Percentiles rank a stretch among this genome's conserved stretches.
Conservation (phyloP, 2,888 invertebrate species). For the Limenitis camilla region DNA sequence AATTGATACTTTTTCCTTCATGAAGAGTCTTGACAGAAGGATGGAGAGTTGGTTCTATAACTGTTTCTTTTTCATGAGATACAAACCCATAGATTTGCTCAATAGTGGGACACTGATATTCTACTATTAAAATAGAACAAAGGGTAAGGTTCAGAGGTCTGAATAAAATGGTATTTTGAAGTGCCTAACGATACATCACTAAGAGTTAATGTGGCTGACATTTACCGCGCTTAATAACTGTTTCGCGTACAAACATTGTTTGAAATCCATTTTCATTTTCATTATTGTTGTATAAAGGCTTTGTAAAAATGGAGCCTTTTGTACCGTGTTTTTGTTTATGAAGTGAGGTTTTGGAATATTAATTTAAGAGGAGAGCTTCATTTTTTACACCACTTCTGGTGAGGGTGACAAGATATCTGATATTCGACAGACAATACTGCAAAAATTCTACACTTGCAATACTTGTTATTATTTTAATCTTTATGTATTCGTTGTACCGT, state of each 20-base stretch:
- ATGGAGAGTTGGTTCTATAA: no score
- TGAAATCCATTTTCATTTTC: conserved; percentile 27
- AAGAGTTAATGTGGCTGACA: conserved; percentile 13
- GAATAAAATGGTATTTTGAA: conserved; percentile 4
- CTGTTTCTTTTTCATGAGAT: no score
- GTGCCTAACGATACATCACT: conserved; percentile 12
- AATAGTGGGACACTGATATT: no score
- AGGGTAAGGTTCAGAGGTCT: background rate
- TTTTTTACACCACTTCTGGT: conserved; percentile 3
- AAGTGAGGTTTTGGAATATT: conserved; percentile 19
- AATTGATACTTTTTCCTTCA: no score
- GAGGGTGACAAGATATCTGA: no score
- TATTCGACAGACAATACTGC: no score
- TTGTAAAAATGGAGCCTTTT: conserved; percentile 20
- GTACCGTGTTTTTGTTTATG: conserved; percentile 19
- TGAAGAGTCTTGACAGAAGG: no score
- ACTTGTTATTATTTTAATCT: no score
- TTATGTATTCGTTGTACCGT: no score
- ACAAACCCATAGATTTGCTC: no score
- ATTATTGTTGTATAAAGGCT: conserved; percentile 26
- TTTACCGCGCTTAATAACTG: conserved; percentile 21
- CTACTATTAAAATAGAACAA: background rate
- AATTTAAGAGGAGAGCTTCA: conserved; percentile 13
- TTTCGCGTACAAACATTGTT: conserved; percentile 31
- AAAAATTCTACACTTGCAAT: no score